Evolutionary conservation across 2,797 vertebrate genomes (phyloP), one percentile per base, ranked within the genome.

Genomic region (Premnoplex brunnescens): DNA sequence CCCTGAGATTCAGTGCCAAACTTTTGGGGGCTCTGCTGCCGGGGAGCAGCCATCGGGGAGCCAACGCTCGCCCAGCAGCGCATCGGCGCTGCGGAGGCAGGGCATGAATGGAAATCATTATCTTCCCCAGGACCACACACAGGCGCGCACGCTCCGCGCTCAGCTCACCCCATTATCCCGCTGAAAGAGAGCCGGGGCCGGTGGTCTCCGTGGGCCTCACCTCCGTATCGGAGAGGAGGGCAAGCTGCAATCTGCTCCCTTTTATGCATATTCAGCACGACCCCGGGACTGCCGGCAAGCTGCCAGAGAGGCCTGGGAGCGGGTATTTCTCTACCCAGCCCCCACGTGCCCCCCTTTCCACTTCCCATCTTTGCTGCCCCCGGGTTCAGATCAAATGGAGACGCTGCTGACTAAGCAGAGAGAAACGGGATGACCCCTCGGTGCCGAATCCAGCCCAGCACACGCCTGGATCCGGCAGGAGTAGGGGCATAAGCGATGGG

Each of bases 231-330:
- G 66, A 91, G 67, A 92, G 80, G 90, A 96, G 79, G 88, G 92
- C 63, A 63, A 81, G 59, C 79, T 84, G 80, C 95, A 95, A 94
- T 92, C 79, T 95, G 95, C 95, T 95, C 88, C 80, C 55, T 94
- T 92, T 94, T 93, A 95, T 94, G 88, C 95, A 94, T 94, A 97
- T 96, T 96, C 94, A 93, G 85, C 28, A 9, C 34, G 85, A 96
- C 88, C 92, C 89, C 4, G 0, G 58, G 62, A 92, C 91, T 79
- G 79, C 58, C 37, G 32, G 95, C 95, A 96, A 91, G 74, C 82
- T 96, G 95, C 88, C 88, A 84, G 76, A 34, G 89, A 84, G 87
- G 95, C 91, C 92, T 59, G 19, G n/a, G 72, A 60, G 80, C 68
- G 85, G 58, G 76, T 89, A 66, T 92, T 83, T 64, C 85, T 91